These are phyloP conservation scores for Heterohyrax brucei DNA, from an alignment of 2,797 vertebrate species.

Conservation along the genomic window DNA sequence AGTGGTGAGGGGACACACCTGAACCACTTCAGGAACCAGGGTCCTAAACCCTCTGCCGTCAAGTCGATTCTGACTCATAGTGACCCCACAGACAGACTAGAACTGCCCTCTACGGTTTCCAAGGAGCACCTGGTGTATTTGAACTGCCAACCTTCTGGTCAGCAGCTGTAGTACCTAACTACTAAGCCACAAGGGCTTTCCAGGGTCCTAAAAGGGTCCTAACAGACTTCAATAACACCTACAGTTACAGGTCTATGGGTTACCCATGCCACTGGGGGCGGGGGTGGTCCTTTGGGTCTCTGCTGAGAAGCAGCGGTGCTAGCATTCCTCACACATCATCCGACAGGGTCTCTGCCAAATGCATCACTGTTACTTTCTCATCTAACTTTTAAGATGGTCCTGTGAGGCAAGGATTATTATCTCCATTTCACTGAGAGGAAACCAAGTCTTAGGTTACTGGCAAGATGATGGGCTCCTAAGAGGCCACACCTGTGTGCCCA, in stretches of 20 bases:
- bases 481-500: neutral
- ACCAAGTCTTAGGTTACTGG: slow-evolving; percentile 3
- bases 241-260: neutral
- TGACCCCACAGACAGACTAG: too few relatives aligned
- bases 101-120: too few relatives aligned
- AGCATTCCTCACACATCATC: neutral
- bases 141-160: too few relatives aligned
- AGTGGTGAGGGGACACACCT: neutral
- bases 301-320: neutral
- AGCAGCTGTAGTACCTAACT: too few relatives aligned
- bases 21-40: neutral
- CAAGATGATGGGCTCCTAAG: neutral
- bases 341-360: slow-evolving; percentile 2
- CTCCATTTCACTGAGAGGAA: too few relatives aligned
- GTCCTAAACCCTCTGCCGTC: neutral
- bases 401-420: neutral
- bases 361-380: slow-evolving; percentile 38
- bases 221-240: neutral
- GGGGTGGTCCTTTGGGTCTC: neutral
- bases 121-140: too few relatives aligned
- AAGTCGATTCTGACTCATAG: too few relatives aligned
- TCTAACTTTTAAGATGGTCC: neutral
- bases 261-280: neutral
- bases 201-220: neutral
- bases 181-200: too few relatives aligned